Base-by-base conservation (phyloP, 2,888 invertebrate genomes). In the Oeneis ivallda region DNA sequence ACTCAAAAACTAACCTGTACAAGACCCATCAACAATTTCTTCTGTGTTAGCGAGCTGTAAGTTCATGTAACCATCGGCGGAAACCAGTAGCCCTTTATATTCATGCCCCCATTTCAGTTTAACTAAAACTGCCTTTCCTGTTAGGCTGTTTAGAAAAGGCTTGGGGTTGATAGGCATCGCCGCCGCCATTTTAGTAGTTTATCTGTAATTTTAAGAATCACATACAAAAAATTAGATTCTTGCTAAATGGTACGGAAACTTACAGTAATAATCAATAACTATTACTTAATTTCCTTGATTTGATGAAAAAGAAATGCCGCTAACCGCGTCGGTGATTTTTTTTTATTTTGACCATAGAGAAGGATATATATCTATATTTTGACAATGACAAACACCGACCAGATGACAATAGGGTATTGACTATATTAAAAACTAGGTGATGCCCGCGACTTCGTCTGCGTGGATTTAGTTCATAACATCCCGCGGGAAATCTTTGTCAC, bases 71-170 rank as follows among this genome's bases (percentile, higher is more conserved):
- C 98, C 98, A 89, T 99, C 99, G 1, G 98, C 98, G 4, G 99
- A 99, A 0, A 99, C 99, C 43, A 99, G 92, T 76, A 98, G 96
- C 13, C 99, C 99, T 94, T 98, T 98, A 88, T 99, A 99, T 88
- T 99, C 99, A 87, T 99, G 99, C 39, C 99, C 99, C 99, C 99
- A 99, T 85, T 99, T 99, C 69, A 99, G 93, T 89, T 99, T 99
- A 2, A 99, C 98, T 86, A 99, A 95, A 49, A 99, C 98, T 50
- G 98, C 96, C 92, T 99, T 99, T 15, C 99, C 99, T 1, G 99
- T 99, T 57, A 99, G 93, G 81, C 97, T 97, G 93, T 99, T 99
- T 63, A 99, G 93, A 89, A 99, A 99, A 70, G 99, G 99, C 93
- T 99, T 99, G 5, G 99, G 99, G 91, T 99, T 99, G 83, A 99